A percentile compares a stretch with the other conserved stretches of the same genome.
phyloP scores from a whole-genome alignment of 2,888 invertebrate species.

The Seladonia tumulorum region DNA sequence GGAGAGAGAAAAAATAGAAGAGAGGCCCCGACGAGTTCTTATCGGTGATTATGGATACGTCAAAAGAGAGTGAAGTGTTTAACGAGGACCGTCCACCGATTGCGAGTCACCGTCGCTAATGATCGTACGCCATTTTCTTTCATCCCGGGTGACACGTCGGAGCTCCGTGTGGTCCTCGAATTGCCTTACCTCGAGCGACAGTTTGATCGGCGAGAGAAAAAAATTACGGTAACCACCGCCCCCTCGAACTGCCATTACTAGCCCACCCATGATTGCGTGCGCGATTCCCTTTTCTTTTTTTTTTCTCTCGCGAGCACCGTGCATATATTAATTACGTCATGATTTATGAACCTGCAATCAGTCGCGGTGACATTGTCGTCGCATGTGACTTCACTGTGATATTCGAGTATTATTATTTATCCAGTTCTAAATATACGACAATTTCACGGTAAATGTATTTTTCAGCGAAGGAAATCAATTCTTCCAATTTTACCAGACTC shows the following conservation, averaged over 20 bases:
- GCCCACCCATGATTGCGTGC: constrained; percentile 61
- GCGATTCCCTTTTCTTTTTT: not conserved
- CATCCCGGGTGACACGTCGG: constrained; percentile 71
- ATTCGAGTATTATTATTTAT: not conserved
- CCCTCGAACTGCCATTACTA: constrained; percentile 40
- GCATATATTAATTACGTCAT: not conserved
- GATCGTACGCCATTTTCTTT: constrained; percentile 75
- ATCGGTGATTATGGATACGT: constrained; percentile 78
- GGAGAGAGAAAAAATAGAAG: constrained; percentile 18
- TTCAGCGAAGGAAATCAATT: too few species aligned
- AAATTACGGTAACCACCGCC: constrained; percentile 42
- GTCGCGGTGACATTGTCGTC: not conserved
- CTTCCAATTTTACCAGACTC: not conserved
- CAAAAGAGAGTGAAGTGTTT: constrained; percentile 72
- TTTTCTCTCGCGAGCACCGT: not conserved
- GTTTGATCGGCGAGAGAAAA: constrained; percentile 66
- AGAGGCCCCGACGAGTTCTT: constrained; percentile 62
- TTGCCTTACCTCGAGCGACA: constrained; percentile 56
- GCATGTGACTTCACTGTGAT: not conserved
- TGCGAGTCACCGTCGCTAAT: constrained; percentile 79
- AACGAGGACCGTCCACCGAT: constrained; percentile 74
- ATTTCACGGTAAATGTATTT: not conserved
- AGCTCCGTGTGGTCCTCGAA: constrained; percentile 72
- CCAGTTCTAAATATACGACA: not conserved
- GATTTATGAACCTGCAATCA: not conserved